Percentiles rank a stretch among this genome's conserved stretches.
Conservation (phyloP, 2,888 invertebrate species). For the Stenchaetothrips biformis region DNA sequence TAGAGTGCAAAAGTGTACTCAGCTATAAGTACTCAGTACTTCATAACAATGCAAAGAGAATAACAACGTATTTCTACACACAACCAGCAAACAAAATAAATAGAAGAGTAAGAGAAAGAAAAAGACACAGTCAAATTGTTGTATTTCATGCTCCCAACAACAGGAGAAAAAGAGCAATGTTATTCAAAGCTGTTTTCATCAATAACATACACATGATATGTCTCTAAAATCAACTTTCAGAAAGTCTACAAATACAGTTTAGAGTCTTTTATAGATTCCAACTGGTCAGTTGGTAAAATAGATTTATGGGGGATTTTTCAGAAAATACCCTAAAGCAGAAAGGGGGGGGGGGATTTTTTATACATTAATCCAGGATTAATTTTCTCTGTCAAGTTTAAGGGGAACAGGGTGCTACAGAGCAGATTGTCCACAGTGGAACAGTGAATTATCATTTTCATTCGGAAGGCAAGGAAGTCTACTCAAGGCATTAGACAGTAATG, state of each 20-base stretch:
- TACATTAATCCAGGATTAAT: too few relatives aligned
- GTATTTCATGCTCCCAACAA: slow-evolving; percentile 23
- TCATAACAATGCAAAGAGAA: slow-evolving; percentile 21
- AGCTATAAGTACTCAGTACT: slow-evolving; percentile 21
- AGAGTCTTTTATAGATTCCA: not conserved
- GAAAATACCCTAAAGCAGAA: slow-evolving; percentile 16
- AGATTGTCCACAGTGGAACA: too few relatives aligned
- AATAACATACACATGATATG: slow-evolving; percentile 20
- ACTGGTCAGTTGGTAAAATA: slow-evolving; percentile 12
- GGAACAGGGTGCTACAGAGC: too few relatives aligned
- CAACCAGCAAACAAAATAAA: slow-evolving; percentile 18
- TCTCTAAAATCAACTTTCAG: slow-evolving; percentile 15
- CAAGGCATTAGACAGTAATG: too few relatives aligned
- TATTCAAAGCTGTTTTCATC: not conserved
- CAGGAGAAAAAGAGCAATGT: not conserved
- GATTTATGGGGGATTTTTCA: slow-evolving; percentile 11
- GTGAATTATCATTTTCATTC: too few relatives aligned
- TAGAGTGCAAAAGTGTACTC: slow-evolving; percentile 24
- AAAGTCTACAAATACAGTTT: slow-evolving; percentile 6
- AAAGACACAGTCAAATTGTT: slow-evolving; percentile 13
- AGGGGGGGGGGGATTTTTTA: not conserved
- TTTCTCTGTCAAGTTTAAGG: too few relatives aligned
- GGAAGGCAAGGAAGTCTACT: too few relatives aligned
- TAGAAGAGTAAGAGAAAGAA: slow-evolving; percentile 20
- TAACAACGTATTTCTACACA: slow-evolving; percentile 13